These are phyloP conservation scores for Drosophila erecta DNA, from an alignment of 1,140 invertebrate genomes.

Conservation along the genomic window DNA sequence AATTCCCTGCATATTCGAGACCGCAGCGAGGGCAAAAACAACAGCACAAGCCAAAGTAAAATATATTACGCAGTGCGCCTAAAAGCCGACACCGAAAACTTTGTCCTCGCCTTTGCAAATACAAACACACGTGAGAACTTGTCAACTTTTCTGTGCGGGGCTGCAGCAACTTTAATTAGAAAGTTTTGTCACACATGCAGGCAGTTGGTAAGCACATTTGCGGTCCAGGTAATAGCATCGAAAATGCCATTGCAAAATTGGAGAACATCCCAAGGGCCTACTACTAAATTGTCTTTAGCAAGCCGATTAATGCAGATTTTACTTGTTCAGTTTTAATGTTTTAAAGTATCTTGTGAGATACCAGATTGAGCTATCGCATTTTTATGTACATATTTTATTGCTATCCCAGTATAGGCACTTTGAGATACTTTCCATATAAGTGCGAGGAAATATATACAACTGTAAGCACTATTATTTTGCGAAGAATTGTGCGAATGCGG, in stretches of 20 bases:
- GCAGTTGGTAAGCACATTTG: conserved; percentile 12
- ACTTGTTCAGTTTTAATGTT: too few relatives aligned
- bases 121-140: conserved; percentile 76
- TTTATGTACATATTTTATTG: too few relatives aligned
- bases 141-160: conserved; percentile 65
- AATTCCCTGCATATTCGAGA: conserved; percentile 49
- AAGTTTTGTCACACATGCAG: conserved; percentile 81
- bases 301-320: too few relatives aligned
- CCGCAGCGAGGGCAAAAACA: conserved; percentile 15
- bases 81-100: conserved; percentile 69
- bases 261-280: not conserved
- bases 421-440: too few relatives aligned
- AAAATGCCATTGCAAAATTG: not conserved
- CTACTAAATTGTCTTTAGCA: too few relatives aligned
- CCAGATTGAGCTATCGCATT: too few relatives aligned
- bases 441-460: too few relatives aligned
- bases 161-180: conserved; percentile 74
- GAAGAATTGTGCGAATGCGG: not conserved
- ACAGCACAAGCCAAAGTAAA: conserved; percentile 25
- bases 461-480: not conserved
- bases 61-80: conserved; percentile 70
- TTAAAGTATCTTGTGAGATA: too few relatives aligned
- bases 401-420: too few relatives aligned
- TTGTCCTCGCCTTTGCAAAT: conserved; percentile 45
- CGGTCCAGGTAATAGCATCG: not conserved